Conservation (phyloP, 2,113 vertebrate species). For the Prinia subflava region DNA sequence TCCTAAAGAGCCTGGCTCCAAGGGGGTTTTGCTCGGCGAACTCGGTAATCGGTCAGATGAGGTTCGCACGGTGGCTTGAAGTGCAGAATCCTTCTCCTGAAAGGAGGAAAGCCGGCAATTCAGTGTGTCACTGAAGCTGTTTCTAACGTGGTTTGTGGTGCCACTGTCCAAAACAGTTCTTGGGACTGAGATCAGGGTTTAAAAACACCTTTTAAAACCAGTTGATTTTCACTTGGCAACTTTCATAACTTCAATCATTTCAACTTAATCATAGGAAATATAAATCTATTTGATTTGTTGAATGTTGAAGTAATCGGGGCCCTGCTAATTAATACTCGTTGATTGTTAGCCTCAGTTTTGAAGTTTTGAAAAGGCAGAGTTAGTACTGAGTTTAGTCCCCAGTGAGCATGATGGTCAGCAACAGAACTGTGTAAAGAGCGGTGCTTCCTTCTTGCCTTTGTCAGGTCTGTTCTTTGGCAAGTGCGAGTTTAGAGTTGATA, state of each 20-base stretch:
- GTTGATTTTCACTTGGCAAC: not conserved
- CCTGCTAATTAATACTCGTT: not conserved
- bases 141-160: fast-evolving
- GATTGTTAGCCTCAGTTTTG: not conserved
- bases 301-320: not conserved
- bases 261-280: not conserved
- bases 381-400: fast-evolving
- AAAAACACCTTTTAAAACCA: not conserved
- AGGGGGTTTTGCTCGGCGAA: fast-evolving
- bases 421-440: not conserved
- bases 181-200: not conserved
- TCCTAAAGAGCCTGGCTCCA: fast-evolving
- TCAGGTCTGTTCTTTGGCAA: not conserved
- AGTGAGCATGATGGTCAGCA: not conserved
- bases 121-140: not conserved
- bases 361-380: not conserved
- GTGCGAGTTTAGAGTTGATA: not conserved
- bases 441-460: not conserved
- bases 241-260: not conserved
- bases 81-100: not conserved
- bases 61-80: not conserved
- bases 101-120: fast-evolving
- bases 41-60: fast-evolving
- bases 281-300: fast-evolving
- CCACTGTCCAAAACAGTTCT: not conserved